Evolutionary conservation across 2,113 vertebrate species (phyloP).

Genomic region (Pelodiscus sinensis): DNA sequence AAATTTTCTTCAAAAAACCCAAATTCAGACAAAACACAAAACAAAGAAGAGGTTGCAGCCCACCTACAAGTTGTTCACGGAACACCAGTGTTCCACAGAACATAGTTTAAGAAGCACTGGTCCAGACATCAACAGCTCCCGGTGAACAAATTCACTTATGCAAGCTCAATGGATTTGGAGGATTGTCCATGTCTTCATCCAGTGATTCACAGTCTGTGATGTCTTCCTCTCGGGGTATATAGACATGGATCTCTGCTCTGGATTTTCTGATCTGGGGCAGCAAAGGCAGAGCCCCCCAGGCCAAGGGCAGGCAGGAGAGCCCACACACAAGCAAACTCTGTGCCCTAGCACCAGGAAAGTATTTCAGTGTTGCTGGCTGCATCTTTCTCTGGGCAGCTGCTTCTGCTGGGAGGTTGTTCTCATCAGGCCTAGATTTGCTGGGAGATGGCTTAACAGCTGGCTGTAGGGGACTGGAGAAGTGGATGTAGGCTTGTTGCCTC

Average conservation of each 20-base stretch:
- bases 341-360: not conserved
- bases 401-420: not conserved
- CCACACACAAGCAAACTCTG: slow-evolving; percentile 72
- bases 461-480: slow-evolving; percentile 73
- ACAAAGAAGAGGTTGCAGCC: no score
- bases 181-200: slow-evolving; percentile 68
- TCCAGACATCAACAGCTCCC: not conserved
- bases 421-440: not conserved
- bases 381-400: not conserved
- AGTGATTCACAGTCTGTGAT: slow-evolving; percentile 40
- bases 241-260: slow-evolving; percentile 79
- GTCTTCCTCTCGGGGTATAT: slow-evolving; percentile 65
- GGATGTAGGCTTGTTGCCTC: slow-evolving; percentile 52
- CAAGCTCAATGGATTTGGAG: no score
- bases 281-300: not conserved
- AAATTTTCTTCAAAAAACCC: no score
- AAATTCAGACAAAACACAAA: no score
- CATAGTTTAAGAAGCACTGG: no score
- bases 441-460: slow-evolving; percentile 35
- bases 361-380: not conserved
- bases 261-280: not conserved
- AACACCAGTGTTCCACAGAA: no score
- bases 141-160: not conserved
- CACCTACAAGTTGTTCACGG: no score
- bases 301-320: slow-evolving; percentile 60